A percentile compares a stretch with the other conserved stretches of the same genome.
phyloP scores from a whole-genome alignment of 2,113 vertebrate species.

The Mola mola region DNA sequence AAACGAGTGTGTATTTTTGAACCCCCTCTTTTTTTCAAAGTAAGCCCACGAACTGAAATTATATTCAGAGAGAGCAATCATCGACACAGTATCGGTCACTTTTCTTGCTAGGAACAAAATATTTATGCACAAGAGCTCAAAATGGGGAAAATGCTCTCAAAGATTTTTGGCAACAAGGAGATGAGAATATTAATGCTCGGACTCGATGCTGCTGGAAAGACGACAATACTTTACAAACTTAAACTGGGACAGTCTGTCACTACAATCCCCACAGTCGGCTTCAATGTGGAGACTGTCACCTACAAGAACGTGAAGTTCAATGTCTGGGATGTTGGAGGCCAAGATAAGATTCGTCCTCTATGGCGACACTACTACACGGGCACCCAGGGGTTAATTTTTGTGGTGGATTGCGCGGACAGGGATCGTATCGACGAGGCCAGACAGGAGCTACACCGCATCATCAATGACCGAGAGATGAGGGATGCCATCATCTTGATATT shows the following conservation, averaged over 20 bases:
- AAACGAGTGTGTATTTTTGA: conserved; percentile 56
- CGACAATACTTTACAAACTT: conserved; percentile 98
- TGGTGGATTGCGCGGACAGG: conserved; percentile 98
- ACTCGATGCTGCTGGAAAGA: conserved; percentile 97
- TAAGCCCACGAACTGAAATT: conserved; percentile 33
- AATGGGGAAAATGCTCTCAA: conserved; percentile 99
- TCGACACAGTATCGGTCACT: conserved; percentile 17
- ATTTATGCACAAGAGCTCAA: conserved; percentile 84
- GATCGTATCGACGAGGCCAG: conserved; percentile 98
- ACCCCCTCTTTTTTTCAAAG: conserved; percentile 28
- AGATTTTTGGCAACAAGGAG: conserved; percentile 99
- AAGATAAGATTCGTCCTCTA: conserved; percentile 98
- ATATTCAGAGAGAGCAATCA: conserved; percentile 17
- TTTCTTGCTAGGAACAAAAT: conserved; percentile 55
- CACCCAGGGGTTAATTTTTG: conserved; percentile 98
- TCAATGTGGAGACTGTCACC: conserved; percentile 99
- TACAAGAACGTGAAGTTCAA: conserved; percentile 99
- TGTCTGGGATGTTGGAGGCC: conserved; percentile 98
- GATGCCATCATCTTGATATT: conserved; percentile 99
- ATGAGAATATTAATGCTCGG: conserved; percentile 99
- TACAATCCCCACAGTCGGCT: conserved; percentile 98
- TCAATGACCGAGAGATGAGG: conserved; percentile 99
- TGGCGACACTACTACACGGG: conserved; percentile 99
- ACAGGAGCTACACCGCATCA: conserved; percentile 98
- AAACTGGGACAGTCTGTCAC: conserved; percentile 99